Conservation (phyloP, 1,140 invertebrate genomes). For the Platorchestia sp. region DNA sequence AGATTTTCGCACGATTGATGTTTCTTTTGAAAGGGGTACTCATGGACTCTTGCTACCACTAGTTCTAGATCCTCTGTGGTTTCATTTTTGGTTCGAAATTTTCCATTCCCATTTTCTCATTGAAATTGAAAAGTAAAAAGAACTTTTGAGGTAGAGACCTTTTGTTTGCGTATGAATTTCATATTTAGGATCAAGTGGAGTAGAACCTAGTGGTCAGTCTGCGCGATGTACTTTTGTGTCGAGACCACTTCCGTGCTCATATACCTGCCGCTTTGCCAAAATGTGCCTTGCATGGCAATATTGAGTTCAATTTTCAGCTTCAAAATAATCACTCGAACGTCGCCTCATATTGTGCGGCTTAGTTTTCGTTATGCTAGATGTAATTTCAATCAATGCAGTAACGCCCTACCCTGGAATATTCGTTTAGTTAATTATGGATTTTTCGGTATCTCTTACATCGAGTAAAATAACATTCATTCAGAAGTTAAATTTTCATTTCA, state of each 20-base stretch:
- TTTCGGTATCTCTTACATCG: background rate
- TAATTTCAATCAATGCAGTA: background rate
- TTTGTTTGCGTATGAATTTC: too few relatives aligned
- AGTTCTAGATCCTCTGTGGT: too few relatives aligned
- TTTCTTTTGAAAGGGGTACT: too few relatives aligned
- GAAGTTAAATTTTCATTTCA: background rate
- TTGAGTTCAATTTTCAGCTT: background rate
- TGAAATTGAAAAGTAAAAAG: too few relatives aligned
- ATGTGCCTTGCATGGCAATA: background rate
- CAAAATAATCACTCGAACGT: background rate
- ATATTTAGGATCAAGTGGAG: background rate
- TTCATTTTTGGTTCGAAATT: too few relatives aligned
- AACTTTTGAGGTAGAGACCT: too few relatives aligned
- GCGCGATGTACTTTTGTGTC: background rate
- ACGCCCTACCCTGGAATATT: background rate
- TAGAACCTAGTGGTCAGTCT: background rate
- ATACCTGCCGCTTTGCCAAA: background rate
- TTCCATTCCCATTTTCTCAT: too few relatives aligned
- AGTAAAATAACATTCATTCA: too few relatives aligned
- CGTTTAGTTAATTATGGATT: background rate
- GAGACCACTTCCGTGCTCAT: background rate
- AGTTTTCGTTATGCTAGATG: background rate
- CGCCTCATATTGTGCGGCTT: background rate
- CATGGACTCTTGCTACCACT: background rate
- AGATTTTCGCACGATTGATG: background rate